Conservation (phyloP, 2,888 invertebrate species). For the Oxytorus armatus region DNA sequence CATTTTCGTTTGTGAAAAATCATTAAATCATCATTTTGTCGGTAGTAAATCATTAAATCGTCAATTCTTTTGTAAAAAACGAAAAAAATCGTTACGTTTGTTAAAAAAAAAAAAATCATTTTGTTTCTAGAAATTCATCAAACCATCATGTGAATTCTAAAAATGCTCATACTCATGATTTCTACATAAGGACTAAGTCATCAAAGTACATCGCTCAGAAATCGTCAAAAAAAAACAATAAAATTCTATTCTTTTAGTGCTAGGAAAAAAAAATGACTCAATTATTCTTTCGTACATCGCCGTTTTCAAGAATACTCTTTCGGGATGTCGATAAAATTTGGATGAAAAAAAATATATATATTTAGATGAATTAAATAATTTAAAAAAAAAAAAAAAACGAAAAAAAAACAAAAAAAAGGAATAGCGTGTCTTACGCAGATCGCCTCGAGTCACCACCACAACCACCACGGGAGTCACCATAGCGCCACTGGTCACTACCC, state of each 20-base stretch:
- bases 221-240: background rate
- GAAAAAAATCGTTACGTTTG: background rate
- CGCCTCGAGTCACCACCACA: constrained; percentile 84
- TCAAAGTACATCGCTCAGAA: too few species aligned
- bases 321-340: background rate
- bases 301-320: too few species aligned
- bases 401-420: constrained; percentile 74
- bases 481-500: constrained; percentile 90
- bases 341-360: constrained; percentile 2
- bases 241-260: background rate
- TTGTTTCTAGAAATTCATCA: too few species aligned
- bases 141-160: too few species aligned
- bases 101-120: constrained; percentile 17
- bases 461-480: constrained; percentile 87
- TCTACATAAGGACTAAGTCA: too few species aligned
- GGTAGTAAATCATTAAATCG: too few species aligned
- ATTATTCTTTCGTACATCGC: too few species aligned
- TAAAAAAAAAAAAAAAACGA: constrained; percentile 53
- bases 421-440: constrained; percentile 84
- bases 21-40: too few species aligned
- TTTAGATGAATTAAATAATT: background rate
- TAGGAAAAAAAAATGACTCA: background rate
- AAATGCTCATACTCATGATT: too few species aligned
- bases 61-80: background rate
- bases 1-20: too few species aligned